Percentiles rank a stretch among this genome's conserved stretches.
Conservation (phyloP, 2,797 vertebrate species). For the Apodemus agrarius region DNA sequence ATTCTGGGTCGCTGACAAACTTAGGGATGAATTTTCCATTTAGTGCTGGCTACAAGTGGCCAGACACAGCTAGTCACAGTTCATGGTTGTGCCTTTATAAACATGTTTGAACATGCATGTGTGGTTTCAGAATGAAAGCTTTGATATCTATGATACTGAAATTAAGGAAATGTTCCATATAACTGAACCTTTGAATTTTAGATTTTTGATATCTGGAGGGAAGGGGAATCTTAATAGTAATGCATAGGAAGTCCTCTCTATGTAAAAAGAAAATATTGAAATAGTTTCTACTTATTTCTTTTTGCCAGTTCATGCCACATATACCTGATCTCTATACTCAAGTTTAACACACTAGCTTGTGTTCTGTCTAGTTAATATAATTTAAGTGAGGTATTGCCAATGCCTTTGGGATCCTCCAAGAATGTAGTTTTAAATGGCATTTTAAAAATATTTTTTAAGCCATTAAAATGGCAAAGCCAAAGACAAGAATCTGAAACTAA, state of each 20-base stretch:
- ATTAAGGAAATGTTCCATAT: constrained; percentile 20
- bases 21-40: constrained; percentile 40
- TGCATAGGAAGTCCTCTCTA: neutral
- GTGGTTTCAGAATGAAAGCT: constrained; percentile 33
- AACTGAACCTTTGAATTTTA: constrained; percentile 10
- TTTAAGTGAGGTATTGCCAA: constrained; percentile 36
- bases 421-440: neutral
- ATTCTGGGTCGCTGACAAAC: neutral
- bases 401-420: constrained; percentile 40
- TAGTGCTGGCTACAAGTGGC: neutral
- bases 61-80: neutral
- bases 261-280: constrained; percentile 22
- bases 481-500: constrained; percentile 26
- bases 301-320: neutral
- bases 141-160: constrained; percentile 22
- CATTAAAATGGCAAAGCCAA: constrained; percentile 13
- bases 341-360: neutral
- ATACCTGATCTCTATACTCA: constrained; percentile 8
- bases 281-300: neutral
- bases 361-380: neutral
- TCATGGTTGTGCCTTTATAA: neutral
- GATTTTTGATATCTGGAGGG: constrained; percentile 13
- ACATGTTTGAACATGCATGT: neutral
- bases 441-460: neutral
- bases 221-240: neutral